Evolutionary conservation across 1,140 invertebrate genomes (phyloP).

Genomic region (Drosophila nebulosa): DNA sequence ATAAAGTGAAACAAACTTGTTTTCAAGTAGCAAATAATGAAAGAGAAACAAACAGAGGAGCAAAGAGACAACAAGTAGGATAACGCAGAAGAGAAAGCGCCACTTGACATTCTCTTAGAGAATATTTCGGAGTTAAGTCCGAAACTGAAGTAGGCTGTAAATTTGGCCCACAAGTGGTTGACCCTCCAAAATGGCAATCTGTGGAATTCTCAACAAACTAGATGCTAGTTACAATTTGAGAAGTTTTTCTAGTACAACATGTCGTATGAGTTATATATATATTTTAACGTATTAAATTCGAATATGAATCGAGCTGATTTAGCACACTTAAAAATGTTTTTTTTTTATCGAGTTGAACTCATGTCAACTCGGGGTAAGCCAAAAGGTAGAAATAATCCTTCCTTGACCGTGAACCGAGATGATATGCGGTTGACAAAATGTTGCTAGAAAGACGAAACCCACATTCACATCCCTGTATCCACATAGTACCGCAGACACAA

Average conservation of each 20-base stretch:
- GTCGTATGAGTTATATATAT: not conserved
- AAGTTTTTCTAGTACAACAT: no score
- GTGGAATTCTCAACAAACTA: conserved; percentile 3
- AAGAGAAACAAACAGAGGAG: conserved; percentile 18
- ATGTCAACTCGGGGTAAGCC: not conserved
- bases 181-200: not conserved
- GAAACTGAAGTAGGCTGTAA: conserved; percentile 24
- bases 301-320: no score
- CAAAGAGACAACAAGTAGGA: conserved; percentile 9
- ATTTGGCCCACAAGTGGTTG: conserved; percentile 68
- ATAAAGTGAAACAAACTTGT: conserved; percentile 12
- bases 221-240: no score
- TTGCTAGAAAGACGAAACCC: conserved; percentile 7
- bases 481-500: conserved; percentile 24
- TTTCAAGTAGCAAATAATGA: conserved; percentile 18
- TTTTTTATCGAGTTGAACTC: not conserved
- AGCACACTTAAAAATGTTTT: no score
- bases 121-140: conserved; percentile 47
- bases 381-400: conserved; percentile 41
- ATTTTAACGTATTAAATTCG: no score
- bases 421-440: conserved; percentile 41
- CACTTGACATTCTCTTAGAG: not conserved
- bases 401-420: conserved; percentile 10
- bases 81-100: not conserved
- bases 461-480: not conserved